phyloP scores from a whole-genome alignment of 2,888 invertebrate genomes.

The Drosophila ustulata region DNA sequence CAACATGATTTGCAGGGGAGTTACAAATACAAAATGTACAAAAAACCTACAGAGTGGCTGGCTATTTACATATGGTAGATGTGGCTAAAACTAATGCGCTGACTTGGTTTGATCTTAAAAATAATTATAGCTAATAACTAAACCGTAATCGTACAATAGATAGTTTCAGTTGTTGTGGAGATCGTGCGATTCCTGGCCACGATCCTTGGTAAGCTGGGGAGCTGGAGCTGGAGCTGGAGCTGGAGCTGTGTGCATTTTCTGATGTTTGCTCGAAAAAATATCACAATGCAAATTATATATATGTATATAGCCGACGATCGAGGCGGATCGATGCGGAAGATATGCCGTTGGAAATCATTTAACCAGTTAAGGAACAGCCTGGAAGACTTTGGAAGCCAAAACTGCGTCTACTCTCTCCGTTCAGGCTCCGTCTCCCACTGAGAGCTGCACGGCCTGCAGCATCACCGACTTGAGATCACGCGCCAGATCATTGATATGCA shows the following conservation, averaged over 20 bases:
- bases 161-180: constrained; percentile 25
- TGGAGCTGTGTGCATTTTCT: constrained; percentile 58
- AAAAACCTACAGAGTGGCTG: constrained; percentile 26
- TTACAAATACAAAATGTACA: constrained; percentile 51
- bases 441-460: constrained; percentile 88
- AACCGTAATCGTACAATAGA: constrained; percentile 36
- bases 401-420: constrained; percentile 13
- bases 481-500: constrained; percentile 93
- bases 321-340: constrained; percentile 44
- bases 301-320: neutral
- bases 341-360: constrained; percentile 49
- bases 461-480: constrained; percentile 91
- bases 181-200: constrained; percentile 42
- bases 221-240: neutral
- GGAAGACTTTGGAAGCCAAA: constrained; percentile 78
- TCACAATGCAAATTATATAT: constrained; percentile 64
- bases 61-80: constrained; percentile 44
- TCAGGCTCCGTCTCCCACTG: constrained; percentile 71
- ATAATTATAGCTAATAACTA: constrained; percentile 35
- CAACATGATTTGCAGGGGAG: constrained; percentile 44
- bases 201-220: constrained; percentile 29
- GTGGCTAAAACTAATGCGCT: constrained; percentile 25
- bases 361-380: constrained; percentile 63
- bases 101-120: constrained; percentile 39
- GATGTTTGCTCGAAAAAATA: constrained; percentile 66